These are phyloP conservation scores for Catamblyrhynchus diadema DNA, from an alignment of 2,797 vertebrate species.

Conservation along the genomic window DNA sequence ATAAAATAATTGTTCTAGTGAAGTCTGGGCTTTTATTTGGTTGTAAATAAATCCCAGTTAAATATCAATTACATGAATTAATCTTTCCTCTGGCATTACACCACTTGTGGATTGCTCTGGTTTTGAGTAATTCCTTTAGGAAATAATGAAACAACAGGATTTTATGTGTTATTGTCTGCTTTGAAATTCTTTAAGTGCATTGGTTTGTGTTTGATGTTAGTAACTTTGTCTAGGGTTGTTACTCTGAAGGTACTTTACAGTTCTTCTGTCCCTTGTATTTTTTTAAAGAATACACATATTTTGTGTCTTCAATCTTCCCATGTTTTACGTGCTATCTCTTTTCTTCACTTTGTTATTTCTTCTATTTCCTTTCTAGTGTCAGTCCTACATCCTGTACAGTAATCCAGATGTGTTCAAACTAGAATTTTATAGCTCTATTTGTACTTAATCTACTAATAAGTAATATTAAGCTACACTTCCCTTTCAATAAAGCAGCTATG, in stretches of 20 bases:
- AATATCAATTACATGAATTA: neutral
- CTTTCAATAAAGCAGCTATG: neutral
- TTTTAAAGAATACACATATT: neutral
- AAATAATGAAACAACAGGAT: neutral
- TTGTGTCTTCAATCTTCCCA: neutral
- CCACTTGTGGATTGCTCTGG: neutral
- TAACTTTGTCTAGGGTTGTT: neutral
- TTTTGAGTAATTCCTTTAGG: neutral
- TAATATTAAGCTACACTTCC: neutral
- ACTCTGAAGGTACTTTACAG: neutral
- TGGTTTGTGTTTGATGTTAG: neutral
- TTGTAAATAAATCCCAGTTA: slow-evolving; percentile 18
- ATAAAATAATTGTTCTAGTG: neutral
- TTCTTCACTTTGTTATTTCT: neutral
- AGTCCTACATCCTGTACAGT: neutral
- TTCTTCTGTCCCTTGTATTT: neutral
- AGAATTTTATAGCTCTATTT: neutral
- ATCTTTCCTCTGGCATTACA: neutral
- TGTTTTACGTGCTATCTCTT: neutral
- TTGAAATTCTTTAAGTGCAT: neutral
- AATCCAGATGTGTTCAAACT: neutral
- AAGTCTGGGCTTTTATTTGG: neutral
- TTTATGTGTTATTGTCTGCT: neutral
- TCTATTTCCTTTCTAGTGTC: neutral
- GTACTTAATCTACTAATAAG: neutral